A percentile compares a stretch with the other conserved stretches of the same genome.
These are phyloP conservation scores for Lethrus apterus DNA, from an alignment of 1,140 invertebrate species.

Conservation along the genomic window DNA sequence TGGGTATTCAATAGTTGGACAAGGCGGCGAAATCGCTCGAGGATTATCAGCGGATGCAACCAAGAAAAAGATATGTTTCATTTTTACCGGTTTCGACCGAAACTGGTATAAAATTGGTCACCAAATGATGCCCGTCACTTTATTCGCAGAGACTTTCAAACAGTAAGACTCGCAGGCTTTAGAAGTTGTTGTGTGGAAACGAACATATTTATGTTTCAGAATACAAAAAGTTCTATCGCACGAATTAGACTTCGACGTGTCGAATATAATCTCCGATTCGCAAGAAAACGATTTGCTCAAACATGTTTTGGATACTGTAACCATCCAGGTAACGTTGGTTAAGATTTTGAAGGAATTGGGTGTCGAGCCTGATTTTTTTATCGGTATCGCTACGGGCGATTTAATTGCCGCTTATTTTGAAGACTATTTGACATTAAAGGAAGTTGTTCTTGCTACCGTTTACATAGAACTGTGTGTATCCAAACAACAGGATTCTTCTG, in stretches of 20 bases:
- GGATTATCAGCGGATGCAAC: background rate
- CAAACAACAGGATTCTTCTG: too few relatives aligned
- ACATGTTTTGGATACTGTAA: slow-evolving; percentile 65
- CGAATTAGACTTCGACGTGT: slow-evolving; percentile 52
- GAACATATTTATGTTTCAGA: slow-evolving; percentile 19
- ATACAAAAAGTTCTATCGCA: slow-evolving; percentile 42
- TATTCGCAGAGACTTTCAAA: slow-evolving; percentile 48
- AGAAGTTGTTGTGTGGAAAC: too few relatives aligned
- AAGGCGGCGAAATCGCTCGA: slow-evolving; percentile 1
- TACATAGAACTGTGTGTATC: too few relatives aligned
- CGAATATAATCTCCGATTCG: slow-evolving; percentile 52
- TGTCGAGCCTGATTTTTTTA: slow-evolving; percentile 63
- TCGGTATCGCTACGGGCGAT: slow-evolving; percentile 76
- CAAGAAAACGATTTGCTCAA: slow-evolving; percentile 52
- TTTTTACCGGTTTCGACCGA: background rate
- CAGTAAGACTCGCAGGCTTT: too few relatives aligned
- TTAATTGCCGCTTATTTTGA: slow-evolving; percentile 79
- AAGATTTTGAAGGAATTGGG: slow-evolving; percentile 59
- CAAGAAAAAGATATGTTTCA: background rate
- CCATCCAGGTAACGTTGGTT: slow-evolving; percentile 70
- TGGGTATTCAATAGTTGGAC: background rate
- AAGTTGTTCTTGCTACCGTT: too few relatives aligned
- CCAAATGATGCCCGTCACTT: slow-evolving; percentile 53
- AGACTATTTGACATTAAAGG: slow-evolving; percentile 69
- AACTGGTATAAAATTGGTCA: slow-evolving; percentile 74